Evolutionary conservation across 2,797 vertebrate species (phyloP), one percentile per base, ranked within the genome.

Genomic region (Hydrolagus colliei): DNA sequence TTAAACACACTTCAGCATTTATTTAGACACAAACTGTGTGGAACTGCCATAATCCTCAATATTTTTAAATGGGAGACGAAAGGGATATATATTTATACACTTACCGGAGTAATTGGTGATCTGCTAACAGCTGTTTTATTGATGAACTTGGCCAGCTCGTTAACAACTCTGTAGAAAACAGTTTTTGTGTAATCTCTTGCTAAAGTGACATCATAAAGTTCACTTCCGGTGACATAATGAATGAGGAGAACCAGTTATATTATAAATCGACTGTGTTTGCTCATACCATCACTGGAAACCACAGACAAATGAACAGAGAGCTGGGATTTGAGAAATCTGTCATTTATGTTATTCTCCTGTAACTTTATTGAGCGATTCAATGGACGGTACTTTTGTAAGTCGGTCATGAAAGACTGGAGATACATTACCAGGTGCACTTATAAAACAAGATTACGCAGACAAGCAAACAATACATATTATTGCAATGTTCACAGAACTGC

Each of bases 191-290:
- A 35, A 32, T 16, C 79, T 82, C 63, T 62, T 32, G 32, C 62
- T 68, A 65, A 22, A 18, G 16, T 82, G 79, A 82, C 62, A 65
- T 82, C 79, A 82, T 32, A 82, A 82, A 65, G 79, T 82, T 82
- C 79, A 67, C 13, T 16, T 32, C 63, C 4, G 20, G 79, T 82
- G 79, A 82, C 79, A 82, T 82, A 62, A 82, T 35, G 62, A 59
- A 32, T 82, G 62, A 82, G 63, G 68, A 82, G 79, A 13, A 65
- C 32, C 68, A 16, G 13, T 27, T 65, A 67, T 32, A 82, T 27
- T 27, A 27, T 27, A 27, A 27, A 82, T 32, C 75, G 41, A 18
- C 62, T 74, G 32, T 52, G 41, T 52, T 52, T 52, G 41, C 41
- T 32, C 79, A 35, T 18, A 32, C 16, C 14, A 16, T 80, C 18